Evolutionary conservation across 2,113 vertebrate species (phyloP).

Genomic region (Nothocercus nigrocapillus): DNA sequence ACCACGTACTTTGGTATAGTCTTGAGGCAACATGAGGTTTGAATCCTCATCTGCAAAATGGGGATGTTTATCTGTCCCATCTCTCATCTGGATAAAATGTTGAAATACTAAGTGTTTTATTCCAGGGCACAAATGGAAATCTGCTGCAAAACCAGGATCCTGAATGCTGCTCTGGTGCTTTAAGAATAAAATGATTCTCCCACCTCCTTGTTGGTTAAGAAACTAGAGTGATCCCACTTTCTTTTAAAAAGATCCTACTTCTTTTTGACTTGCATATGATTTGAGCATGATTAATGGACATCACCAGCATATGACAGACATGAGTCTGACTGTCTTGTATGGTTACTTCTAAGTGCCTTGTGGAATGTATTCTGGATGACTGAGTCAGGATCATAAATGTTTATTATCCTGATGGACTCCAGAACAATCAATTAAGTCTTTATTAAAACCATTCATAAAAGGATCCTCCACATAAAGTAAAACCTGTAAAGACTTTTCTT

Average conservation of each 20-base stretch:
- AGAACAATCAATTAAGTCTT: constrained; percentile 50
- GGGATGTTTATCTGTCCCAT: neutral
- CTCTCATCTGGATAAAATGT: neutral
- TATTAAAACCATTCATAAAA: constrained; percentile 38
- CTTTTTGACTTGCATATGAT: neutral
- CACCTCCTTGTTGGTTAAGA: neutral
- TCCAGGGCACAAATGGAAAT: neutral
- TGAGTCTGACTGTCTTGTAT: neutral
- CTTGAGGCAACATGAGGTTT: neutral
- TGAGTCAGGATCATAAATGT: constrained; percentile 33
- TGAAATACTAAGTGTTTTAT: neutral
- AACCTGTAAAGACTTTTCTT: neutral
- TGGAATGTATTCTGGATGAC: constrained; percentile 43
- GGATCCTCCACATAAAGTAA: neutral
- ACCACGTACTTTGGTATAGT: neutral
- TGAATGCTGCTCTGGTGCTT: rapidly evolving
- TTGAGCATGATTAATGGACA: neutral
- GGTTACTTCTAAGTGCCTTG: neutral
- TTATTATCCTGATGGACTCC: constrained; percentile 22
- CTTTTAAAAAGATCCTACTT: neutral
- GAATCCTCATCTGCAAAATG: neutral
- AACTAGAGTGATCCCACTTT: neutral
- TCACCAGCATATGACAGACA: constrained; percentile 21
- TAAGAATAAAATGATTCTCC: neutral
- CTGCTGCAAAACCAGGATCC: neutral